Evolutionary conservation across 2,113 vertebrate genomes (phyloP).

Genomic region (Xiphophorus couchianus): DNA sequence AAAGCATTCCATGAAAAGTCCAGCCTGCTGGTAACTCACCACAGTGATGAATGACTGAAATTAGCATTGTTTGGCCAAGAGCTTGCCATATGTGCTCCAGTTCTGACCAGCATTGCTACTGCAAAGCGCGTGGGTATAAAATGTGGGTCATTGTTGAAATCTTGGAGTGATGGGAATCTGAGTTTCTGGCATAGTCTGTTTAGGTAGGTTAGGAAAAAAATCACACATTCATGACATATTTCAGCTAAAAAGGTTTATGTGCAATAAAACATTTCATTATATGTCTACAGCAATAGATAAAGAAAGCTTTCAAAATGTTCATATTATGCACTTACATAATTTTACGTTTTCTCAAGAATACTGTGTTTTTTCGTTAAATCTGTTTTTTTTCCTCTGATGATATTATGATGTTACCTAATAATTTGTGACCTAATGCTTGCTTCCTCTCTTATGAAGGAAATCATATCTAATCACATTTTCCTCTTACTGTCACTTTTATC

Average conservation of each 20-base stretch:
- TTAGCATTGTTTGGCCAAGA: too few relatives aligned
- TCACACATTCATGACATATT: neutral
- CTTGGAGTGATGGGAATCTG: too few relatives aligned
- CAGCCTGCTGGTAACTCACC: too few relatives aligned
- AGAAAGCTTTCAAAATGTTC: neutral
- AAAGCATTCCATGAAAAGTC: too few relatives aligned
- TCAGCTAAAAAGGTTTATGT: neutral
- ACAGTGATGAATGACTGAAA: too few relatives aligned
- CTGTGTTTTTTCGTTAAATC: neutral
- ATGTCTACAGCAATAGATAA: neutral
- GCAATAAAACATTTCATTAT: neutral
- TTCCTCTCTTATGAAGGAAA: conserved; percentile 38
- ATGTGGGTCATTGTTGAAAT: neutral
- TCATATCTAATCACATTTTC: conserved; percentile 1
- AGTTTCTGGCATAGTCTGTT: neutral
- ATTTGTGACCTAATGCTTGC: conserved; percentile 22
- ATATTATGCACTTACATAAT: neutral
- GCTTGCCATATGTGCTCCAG: neutral
- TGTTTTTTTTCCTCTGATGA: neutral
- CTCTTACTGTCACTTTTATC: neutral
- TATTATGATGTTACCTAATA: neutral
- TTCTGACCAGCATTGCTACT: too few relatives aligned
- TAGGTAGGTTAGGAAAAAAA: neutral
- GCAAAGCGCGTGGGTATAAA: neutral
- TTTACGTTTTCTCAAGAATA: neutral